phyloP scores from a whole-genome alignment of 2,113 vertebrate species.

The Corynorhinus townsendii region DNA sequence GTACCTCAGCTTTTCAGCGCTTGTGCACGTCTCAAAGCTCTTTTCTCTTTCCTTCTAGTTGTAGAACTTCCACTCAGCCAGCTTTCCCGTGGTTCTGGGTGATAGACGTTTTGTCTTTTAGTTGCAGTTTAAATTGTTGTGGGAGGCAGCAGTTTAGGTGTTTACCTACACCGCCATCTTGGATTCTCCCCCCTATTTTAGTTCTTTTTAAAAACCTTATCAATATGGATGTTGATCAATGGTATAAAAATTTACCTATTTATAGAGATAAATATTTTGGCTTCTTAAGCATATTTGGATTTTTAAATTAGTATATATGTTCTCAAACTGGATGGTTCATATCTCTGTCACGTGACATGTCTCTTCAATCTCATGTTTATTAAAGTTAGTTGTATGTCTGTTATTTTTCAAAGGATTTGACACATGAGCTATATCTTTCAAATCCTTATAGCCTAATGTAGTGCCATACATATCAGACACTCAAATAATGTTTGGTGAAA shows the following conservation, averaged over 20 bases:
- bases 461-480: background rate
- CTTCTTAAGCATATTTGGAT: conserved; percentile 10
- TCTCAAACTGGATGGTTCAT: background rate
- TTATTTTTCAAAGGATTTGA: background rate
- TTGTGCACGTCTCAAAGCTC: no score
- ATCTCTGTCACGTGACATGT: background rate
- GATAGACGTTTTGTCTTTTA: no score
- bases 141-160: no score
- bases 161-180: no score
- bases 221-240: background rate
- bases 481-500: conserved; percentile 3
- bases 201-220: background rate
- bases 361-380: background rate
- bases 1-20: no score
- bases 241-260: background rate
- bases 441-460: background rate
- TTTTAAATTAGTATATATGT: background rate
- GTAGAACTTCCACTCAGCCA: no score
- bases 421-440: background rate
- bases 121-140: no score
- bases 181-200: no score
- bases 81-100: no score
- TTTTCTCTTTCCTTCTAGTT: no score
- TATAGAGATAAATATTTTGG: conserved; percentile 11
- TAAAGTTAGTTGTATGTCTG: conserved; percentile 3